phyloP scores from a whole-genome alignment of 1,140 invertebrate species.

The Pseudomyrmex gracilis region DNA sequence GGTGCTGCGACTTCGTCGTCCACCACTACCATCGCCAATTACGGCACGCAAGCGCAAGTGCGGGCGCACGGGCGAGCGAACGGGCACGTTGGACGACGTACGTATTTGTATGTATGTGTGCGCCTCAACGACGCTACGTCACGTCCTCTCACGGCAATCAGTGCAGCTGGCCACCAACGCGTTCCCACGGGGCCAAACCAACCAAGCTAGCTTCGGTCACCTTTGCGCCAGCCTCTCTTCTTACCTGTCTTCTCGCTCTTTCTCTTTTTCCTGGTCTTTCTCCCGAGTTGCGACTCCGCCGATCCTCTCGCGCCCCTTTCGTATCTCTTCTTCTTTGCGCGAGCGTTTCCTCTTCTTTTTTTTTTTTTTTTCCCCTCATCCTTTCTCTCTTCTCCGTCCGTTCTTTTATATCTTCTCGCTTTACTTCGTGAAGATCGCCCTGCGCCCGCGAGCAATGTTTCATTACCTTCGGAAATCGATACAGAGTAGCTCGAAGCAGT shows the following conservation, averaged over 20 bases:
- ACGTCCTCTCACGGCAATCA: slow-evolving; percentile 82
- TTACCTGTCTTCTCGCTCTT: slow-evolving; percentile 64
- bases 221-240: slow-evolving; percentile 72
- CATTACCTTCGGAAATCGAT: slow-evolving; percentile 37
- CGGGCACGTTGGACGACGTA: background rate
- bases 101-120: background rate
- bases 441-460: slow-evolving; percentile 36
- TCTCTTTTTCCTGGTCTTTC: slow-evolving; percentile 57
- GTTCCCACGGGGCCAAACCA: slow-evolving; percentile 84
- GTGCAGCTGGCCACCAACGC: slow-evolving; percentile 85
- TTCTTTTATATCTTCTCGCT: slow-evolving; percentile 64
- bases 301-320: slow-evolving; percentile 8
- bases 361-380: slow-evolving; percentile 7
- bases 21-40: slow-evolving; percentile 70
- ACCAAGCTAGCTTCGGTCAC: slow-evolving; percentile 75
- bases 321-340: slow-evolving; percentile 8
- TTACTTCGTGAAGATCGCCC: slow-evolving; percentile 66
- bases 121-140: slow-evolving; percentile 74
- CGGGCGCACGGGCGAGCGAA: slow-evolving; percentile 12
- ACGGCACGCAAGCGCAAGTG: slow-evolving; percentile 58
- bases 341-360: slow-evolving; percentile 32
- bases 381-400: background rate
- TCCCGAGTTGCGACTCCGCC: slow-evolving; percentile 1
- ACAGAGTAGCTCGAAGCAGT: background rate
- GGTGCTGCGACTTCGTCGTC: slow-evolving; percentile 22